These are phyloP conservation scores for Rousettus madagascariensis DNA, from an alignment of 2,797 vertebrate species.

Conservation along the genomic window DNA sequence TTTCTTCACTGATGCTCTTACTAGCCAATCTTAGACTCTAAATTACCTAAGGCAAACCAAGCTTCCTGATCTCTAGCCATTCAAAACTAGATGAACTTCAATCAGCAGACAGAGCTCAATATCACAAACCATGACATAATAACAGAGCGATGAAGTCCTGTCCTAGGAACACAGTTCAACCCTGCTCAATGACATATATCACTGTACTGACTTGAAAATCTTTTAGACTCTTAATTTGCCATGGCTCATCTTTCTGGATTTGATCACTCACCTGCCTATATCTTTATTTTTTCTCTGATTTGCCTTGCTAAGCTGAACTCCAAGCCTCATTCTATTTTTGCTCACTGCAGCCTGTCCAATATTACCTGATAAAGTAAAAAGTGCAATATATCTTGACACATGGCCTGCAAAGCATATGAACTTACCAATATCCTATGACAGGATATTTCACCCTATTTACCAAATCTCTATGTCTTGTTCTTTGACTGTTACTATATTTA, in stretches of 20 bases:
- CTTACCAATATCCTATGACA: background rate
- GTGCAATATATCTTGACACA: background rate
- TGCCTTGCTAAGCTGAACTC: slow-evolving; percentile 18
- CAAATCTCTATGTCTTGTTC: background rate
- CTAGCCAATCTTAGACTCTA: background rate
- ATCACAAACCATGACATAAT: background rate
- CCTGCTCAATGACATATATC: background rate
- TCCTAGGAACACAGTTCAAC: background rate
- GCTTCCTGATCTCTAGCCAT: background rate
- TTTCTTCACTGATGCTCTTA: slow-evolving; percentile 7
- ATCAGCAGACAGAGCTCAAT: background rate
- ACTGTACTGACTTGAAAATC: background rate
- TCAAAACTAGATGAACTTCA: background rate
- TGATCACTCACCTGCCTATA: background rate
- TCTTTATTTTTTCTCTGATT: background rate
- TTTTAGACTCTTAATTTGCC: background rate
- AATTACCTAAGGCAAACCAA: background rate
- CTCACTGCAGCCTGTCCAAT: background rate
- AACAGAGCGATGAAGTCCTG: slow-evolving; percentile 3
- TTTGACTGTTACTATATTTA: background rate
- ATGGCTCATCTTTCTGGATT: background rate
- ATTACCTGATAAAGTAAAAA: background rate
- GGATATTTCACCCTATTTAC: background rate
- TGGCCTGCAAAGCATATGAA: background rate
- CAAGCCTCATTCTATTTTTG: background rate